phyloP scores from a whole-genome alignment of 2,113 vertebrate species.

The Chaetodon trifascialis region DNA sequence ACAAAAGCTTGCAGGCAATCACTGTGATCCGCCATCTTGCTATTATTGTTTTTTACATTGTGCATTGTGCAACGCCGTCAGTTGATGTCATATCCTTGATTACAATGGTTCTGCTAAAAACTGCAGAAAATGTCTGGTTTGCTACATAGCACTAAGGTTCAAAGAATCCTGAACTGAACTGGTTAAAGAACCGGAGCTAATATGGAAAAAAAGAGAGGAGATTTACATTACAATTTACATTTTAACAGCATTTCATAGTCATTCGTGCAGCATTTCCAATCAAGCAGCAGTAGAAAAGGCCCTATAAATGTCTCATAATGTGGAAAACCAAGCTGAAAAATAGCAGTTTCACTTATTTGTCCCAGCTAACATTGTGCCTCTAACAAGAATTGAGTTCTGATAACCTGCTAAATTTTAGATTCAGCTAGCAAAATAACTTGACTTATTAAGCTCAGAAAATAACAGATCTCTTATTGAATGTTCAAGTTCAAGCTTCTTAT shows the following conservation, averaged over 20 bases:
- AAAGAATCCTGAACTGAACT: too few species aligned
- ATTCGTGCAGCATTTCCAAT: background rate
- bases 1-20: too few species aligned
- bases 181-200: too few species aligned
- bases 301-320: background rate
- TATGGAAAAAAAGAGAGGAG: background rate
- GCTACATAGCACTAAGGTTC: too few species aligned
- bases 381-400: background rate
- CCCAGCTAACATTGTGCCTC: background rate
- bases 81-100: too few species aligned
- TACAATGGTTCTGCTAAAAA: too few species aligned
- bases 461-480: background rate
- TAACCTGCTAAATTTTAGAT: background rate
- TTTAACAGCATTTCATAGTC: background rate
- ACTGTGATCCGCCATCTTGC: too few species aligned
- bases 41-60: too few species aligned
- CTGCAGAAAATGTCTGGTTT: too few species aligned
- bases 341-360: too few species aligned
- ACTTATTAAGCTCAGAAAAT: background rate
- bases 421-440: background rate
- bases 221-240: background rate
- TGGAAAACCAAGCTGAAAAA: background rate
- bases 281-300: background rate
- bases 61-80: too few species aligned
- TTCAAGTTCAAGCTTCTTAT: background rate